These are phyloP conservation scores for Fissipunctia ypsillon DNA, from an alignment of 2,888 invertebrate species.

Conservation along the genomic window DNA sequence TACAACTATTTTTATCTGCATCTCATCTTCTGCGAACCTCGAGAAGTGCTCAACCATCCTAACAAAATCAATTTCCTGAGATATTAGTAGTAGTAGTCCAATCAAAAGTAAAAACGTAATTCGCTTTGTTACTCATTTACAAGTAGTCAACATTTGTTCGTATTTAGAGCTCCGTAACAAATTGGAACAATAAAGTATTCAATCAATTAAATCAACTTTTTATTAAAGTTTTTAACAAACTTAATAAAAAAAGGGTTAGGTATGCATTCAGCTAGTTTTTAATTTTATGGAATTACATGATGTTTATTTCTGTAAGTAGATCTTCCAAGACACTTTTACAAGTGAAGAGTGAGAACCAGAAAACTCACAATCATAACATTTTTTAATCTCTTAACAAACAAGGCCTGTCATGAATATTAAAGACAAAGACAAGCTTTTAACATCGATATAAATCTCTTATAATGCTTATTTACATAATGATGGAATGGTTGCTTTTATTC, in stretches of 20 bases:
- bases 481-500: background rate
- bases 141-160: background rate
- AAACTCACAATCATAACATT: background rate
- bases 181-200: background rate
- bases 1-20: background rate
- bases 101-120: background rate
- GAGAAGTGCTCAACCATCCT: background rate
- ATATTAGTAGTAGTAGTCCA: background rate
- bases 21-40: background rate
- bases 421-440: slow-evolving; percentile 6
- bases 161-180: background rate
- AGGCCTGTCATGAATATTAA: background rate
- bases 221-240: background rate
- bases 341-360: background rate
- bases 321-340: background rate
- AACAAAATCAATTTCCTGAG: slow-evolving; percentile 1
- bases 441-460: slow-evolving; percentile 14
- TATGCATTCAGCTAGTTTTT: background rate
- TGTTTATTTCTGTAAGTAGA: background rate
- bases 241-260: background rate
- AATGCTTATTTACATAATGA: slow-evolving; percentile 3
- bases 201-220: background rate
- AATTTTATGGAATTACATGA: background rate
- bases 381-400: slow-evolving; percentile 4
- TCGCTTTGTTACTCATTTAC: background rate